Evolutionary conservation across 2,888 invertebrate genomes (phyloP), one percentile per base, ranked within the genome.

Genomic region (Eilema caniola): DNA sequence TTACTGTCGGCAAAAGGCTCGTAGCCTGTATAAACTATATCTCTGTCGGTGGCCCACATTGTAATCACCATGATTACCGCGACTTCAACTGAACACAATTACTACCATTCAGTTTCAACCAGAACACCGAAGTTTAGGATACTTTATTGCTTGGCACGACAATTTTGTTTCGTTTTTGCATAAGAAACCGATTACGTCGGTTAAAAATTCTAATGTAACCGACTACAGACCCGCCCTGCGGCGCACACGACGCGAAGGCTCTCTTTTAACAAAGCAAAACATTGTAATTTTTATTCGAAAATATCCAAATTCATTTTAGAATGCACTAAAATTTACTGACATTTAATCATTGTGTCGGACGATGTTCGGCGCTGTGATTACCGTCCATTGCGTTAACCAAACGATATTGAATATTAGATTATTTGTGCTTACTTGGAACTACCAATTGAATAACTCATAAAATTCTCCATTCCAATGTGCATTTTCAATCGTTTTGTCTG

Each of bases 11-110:
- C 75, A 23, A 61, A 70, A 62, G 67, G 76, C 33, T 67, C 60
- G 56, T 41, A 56, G 28, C 60, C 41, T 53, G 37, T 62, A 68
- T 68, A 56, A 61, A 59, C 57, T 68, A 62, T 74, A 65, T 74
- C 75, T 73, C 67, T 70, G 69, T 71, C 78, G 78, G 81, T 84
- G 86, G 84, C 85, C 85, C 80, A 86, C 83, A 82, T 84, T 78
- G 74, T 87, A 87, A 87, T 85, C 84, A 84, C 79, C 67, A 78
- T 83, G 82, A 87, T 88, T 87, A 86, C 73, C 72, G 73, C 75
- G 81, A 65, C 71, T 73, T 71, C 73, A 78, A 69, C 78, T 78
- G 77, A 82, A 73, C 78, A 66, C 72, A 77, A 76, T 79, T 73
- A 72, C 76, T 74, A 73, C 73, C 74, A 73, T 72, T 70, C 67